These are phyloP conservation scores for Apogon hyalosoma DNA, from an alignment of 2,797 vertebrate genomes.

Conservation along the genomic window DNA sequence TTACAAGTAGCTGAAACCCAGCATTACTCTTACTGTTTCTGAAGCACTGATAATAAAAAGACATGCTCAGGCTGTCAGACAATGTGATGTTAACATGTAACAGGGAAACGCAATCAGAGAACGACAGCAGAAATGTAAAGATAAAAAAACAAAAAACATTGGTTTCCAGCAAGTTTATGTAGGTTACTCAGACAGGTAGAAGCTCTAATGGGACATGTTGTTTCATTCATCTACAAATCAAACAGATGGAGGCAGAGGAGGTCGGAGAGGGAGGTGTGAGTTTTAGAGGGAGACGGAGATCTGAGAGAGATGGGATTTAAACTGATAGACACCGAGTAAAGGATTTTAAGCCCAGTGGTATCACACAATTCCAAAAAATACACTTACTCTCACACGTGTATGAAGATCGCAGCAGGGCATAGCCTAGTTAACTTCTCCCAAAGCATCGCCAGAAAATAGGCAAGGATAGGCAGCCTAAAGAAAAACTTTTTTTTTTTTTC, in stretches of 20 bases:
- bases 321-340: constrained; percentile 34
- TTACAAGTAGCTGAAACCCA: neutral
- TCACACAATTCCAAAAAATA: constrained; percentile 21
- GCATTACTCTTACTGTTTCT: neutral
- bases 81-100: neutral
- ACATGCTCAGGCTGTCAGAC: neutral
- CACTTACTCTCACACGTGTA: constrained; percentile 6
- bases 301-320: constrained; percentile 44
- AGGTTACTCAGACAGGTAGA: constrained; percentile 57
- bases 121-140: neutral
- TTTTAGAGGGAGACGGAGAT: constrained; percentile 26
- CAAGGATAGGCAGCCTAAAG: neutral
- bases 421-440: constrained; percentile 46
- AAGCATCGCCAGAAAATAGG: constrained; percentile 33
- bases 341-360: constrained; percentile 36
- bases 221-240: constrained; percentile 63
- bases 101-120: neutral
- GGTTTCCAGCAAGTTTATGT: constrained; percentile 43
- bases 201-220: constrained; percentile 45
- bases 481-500: constrained; percentile 7
- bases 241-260: constrained; percentile 51
- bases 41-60: constrained; percentile 1
- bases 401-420: constrained; percentile 29
- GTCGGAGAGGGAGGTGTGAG: constrained; percentile 28
- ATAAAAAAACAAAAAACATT: constrained; percentile 6